phyloP scores from a whole-genome alignment of 2,113 vertebrate genomes.

The Rutilus rutilus region DNA sequence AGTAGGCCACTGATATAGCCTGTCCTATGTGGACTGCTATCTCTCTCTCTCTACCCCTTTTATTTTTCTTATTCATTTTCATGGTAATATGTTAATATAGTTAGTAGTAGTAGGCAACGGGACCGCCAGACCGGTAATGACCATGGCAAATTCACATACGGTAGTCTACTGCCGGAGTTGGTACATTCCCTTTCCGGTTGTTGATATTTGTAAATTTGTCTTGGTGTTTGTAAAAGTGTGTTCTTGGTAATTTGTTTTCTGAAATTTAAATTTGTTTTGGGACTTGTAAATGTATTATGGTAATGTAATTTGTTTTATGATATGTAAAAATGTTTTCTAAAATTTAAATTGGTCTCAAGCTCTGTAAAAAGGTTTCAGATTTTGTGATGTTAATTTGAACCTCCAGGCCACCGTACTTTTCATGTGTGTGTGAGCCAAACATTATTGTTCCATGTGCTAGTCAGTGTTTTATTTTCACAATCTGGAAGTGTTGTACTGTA shows the following conservation, averaged over 20 bases:
- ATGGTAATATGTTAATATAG: constrained; percentile 6
- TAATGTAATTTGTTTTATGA: constrained; percentile 6
- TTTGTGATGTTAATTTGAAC: not conserved
- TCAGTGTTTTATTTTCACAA: constrained; percentile 12
- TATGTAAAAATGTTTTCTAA: constrained; percentile 13
- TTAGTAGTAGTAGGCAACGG: constrained; percentile 11
- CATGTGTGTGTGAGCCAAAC: not conserved
- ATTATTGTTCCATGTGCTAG: constrained; percentile 11
- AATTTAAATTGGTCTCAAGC: constrained; percentile 7
- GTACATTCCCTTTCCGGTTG: not conserved
- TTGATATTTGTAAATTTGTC: too few species aligned
- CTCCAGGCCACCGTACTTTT: not conserved
- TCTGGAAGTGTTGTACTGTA: not conserved
- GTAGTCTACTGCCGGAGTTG: not conserved
- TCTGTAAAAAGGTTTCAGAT: not conserved
- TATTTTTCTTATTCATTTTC: not conserved
- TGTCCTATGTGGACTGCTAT: constrained; percentile 22
- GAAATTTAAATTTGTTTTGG: not conserved
- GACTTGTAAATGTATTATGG: not conserved
- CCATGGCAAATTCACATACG: too few species aligned
- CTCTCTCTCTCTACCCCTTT: constrained; percentile 28
- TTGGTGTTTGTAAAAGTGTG: not conserved
- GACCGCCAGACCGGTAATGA: too few species aligned
- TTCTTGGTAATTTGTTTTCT: not conserved
- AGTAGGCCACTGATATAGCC: constrained; percentile 33